Evolutionary conservation across 30 jellyfish, hydroid and myxozoan species (phyloP).

Genomic region (Phacellophora camtschatica): DNA sequence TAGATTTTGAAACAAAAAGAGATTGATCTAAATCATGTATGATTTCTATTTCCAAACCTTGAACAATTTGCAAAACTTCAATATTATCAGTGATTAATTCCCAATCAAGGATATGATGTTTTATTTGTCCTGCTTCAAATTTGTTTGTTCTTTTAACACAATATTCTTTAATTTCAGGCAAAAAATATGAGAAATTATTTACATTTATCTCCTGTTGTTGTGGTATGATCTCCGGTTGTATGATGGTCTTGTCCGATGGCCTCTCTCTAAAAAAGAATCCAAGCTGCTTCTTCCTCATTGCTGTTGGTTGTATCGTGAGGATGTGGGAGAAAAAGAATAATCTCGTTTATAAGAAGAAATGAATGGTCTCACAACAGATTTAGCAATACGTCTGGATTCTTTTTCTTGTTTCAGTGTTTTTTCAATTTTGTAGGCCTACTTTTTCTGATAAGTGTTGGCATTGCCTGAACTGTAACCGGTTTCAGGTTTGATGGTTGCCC

Average conservation of each 20-base stretch:
- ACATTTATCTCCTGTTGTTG: background rate
- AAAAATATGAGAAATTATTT: background rate
- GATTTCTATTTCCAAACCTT: background rate
- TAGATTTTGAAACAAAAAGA: background rate
- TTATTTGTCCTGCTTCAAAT: slow-evolving; percentile 4
- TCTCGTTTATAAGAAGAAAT: background rate
- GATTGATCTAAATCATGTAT: background rate
- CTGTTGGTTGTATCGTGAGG: background rate
- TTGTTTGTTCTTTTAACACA: background rate
- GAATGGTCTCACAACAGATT: too few species aligned
- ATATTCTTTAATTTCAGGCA: background rate
- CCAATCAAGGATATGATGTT: background rate
- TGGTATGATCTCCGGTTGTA: background rate
- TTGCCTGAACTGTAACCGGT: background rate
- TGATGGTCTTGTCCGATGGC: background rate
- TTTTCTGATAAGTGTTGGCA: background rate
- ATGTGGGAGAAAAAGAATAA: background rate
- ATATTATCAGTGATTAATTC: background rate
- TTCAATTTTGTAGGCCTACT: background rate
- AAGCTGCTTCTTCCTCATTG: background rate
- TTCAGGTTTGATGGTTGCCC: background rate
- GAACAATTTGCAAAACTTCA: background rate
- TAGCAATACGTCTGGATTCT: background rate
- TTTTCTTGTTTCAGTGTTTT: background rate
- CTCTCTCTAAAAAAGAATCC: background rate